phyloP scores from a whole-genome alignment of 2,888 invertebrate genomes.

The Eugnorisma glareosa region DNA sequence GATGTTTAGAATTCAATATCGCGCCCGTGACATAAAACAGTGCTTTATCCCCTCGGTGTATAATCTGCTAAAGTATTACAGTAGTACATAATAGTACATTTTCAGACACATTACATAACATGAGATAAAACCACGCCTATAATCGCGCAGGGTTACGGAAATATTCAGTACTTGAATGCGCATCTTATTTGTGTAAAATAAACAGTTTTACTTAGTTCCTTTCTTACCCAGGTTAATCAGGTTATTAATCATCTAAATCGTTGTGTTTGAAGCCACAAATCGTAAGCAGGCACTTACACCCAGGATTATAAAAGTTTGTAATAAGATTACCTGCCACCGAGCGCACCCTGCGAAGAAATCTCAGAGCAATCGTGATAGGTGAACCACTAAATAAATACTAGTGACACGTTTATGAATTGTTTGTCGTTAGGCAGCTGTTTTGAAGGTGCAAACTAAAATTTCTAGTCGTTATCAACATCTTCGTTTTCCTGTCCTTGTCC shows the following conservation, averaged over 20 bases:
- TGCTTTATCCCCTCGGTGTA: too few relatives aligned
- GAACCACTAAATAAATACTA: slow-evolving; percentile 47
- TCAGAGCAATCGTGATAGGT: slow-evolving; percentile 54
- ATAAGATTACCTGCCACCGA: slow-evolving; percentile 33
- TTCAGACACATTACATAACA: background rate
- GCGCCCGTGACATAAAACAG: too few relatives aligned
- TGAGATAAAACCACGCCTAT: background rate
- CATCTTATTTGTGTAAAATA: background rate
- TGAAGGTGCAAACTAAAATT: background rate
- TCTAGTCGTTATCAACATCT: background rate
- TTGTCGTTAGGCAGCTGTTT: slow-evolving; percentile 19
- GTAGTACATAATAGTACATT: background rate
- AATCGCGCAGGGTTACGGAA: background rate
- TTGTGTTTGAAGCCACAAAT: slow-evolving; percentile 20
- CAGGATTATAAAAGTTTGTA: slow-evolving; percentile 20
- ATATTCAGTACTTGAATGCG: background rate
- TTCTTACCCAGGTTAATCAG: background rate
- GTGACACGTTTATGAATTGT: slow-evolving; percentile 49
- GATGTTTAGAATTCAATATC: too few relatives aligned
- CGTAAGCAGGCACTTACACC: slow-evolving; percentile 28
- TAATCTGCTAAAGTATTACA: too few relatives aligned
- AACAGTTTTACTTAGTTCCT: background rate
- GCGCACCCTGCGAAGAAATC: slow-evolving; percentile 27
- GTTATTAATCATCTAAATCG: slow-evolving; percentile 14
- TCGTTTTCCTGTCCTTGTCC: background rate